A percentile compares a stretch with the other conserved stretches of the same genome.
Evolutionary conservation across 2,797 vertebrate genomes (phyloP).

Genomic region (Parotocinclus haroldoi): DNA sequence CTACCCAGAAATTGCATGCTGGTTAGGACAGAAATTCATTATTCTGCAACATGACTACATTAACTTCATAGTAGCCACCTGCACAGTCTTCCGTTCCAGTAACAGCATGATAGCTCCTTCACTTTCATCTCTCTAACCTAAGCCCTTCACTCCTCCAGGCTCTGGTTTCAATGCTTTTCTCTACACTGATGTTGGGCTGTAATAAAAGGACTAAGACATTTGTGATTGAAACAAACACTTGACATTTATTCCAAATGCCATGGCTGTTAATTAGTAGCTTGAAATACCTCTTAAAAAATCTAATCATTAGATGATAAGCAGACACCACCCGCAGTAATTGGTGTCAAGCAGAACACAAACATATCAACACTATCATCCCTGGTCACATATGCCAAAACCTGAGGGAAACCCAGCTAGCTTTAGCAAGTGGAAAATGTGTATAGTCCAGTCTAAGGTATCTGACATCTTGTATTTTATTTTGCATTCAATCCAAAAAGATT

Average conservation of each 20-base stretch:
- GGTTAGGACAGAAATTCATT: conserved; percentile 34
- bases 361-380: not conserved
- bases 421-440: no score
- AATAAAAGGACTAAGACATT: conserved; percentile 28
- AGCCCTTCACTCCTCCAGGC: conserved; percentile 12
- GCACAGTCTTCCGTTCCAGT: conserved; percentile 20
- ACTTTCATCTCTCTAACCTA: conserved; percentile 29
- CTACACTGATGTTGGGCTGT: conserved; percentile 18
- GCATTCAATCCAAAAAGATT: no score
- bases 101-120: conserved; percentile 22
- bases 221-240: conserved; percentile 43
- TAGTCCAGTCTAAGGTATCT: no score
- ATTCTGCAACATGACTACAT: conserved; percentile 36
- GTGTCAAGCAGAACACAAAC: not conserved
- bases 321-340: not conserved
- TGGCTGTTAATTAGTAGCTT: conserved; percentile 32
- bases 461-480: no score
- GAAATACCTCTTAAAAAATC: conserved; percentile 26
- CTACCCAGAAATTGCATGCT: conserved; percentile 27
- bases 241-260: conserved; percentile 48
- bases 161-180: not conserved
- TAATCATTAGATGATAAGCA: conserved; percentile 29
- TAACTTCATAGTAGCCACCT: conserved; percentile 35
- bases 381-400: not conserved
- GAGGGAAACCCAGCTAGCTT: no score